phyloP scores from a whole-genome alignment of 2,113 vertebrate genomes.

The Nesogale talazaci region DNA sequence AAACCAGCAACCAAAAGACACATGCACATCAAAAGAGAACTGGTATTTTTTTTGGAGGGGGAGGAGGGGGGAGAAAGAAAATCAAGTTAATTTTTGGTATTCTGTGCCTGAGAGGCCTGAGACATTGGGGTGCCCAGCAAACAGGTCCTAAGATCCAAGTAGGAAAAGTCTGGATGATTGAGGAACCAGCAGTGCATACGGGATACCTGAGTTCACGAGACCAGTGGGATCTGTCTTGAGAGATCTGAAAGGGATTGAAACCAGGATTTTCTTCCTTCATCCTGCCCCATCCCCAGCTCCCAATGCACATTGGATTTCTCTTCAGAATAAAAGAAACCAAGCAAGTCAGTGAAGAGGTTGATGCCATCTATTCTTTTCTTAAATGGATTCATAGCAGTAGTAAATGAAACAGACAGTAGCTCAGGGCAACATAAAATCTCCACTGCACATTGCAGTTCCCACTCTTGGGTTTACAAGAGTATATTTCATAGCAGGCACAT shows the following conservation, averaged over 20 bases:
- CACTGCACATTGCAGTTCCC: accelerated
- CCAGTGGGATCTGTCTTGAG: background rate
- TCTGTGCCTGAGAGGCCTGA: background rate
- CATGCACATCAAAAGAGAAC: background rate
- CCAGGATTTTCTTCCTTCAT: background rate
- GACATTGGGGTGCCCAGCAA: background rate
- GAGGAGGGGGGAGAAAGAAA: background rate
- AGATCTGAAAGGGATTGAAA: background rate
- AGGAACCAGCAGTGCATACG: background rate
- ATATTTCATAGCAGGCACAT: background rate
- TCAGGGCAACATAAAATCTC: background rate
- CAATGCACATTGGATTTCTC: background rate
- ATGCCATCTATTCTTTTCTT: background rate
- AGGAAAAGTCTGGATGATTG: background rate
- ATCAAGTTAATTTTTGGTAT: background rate
- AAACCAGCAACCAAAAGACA: background rate
- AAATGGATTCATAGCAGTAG: background rate
- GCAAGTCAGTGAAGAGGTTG: background rate
- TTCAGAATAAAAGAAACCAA: background rate
- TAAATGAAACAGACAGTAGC: background rate
- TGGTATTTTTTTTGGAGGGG: too few species aligned
- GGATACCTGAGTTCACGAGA: background rate
- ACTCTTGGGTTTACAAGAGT: background rate
- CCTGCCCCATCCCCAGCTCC: background rate
- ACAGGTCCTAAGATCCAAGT: background rate